Evolutionary conservation across 2,113 vertebrate genomes (phyloP).

Genomic region (Zosterops pallidus): DNA sequence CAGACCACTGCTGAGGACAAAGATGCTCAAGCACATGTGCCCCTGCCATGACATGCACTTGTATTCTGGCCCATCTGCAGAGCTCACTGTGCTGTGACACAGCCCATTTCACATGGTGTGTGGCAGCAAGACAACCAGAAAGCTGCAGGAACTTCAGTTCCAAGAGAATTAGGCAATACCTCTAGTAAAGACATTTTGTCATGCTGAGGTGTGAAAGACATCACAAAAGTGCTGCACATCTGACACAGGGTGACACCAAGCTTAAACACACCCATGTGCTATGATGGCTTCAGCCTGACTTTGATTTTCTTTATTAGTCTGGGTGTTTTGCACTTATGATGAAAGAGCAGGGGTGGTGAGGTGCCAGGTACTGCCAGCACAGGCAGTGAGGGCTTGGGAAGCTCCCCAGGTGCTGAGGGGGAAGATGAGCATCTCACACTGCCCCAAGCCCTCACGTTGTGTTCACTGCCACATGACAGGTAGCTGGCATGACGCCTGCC

Average conservation of each 20-base stretch:
- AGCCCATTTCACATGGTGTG: neutral
- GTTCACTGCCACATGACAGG: neutral
- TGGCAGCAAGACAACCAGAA: neutral
- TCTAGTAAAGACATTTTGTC: neutral
- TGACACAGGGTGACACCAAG: neutral
- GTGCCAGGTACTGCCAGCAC: neutral
- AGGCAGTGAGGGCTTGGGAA: accelerated
- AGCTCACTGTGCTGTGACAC: neutral
- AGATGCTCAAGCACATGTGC: neutral
- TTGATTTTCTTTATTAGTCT: neutral
- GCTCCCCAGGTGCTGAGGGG: neutral
- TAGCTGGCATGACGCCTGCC: accelerated
- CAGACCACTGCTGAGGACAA: neutral
- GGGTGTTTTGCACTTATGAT: neutral
- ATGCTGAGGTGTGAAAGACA: neutral
- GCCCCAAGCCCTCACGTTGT: accelerated
- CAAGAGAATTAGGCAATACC: neutral
- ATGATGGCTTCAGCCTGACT: neutral
- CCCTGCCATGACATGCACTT: neutral
- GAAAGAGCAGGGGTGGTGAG: neutral
- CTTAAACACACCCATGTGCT: neutral
- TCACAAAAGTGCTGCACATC: neutral
- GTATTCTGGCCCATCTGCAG: neutral
- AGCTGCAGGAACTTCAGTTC: neutral
- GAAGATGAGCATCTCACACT: neutral